phyloP scores from a whole-genome alignment of 2,797 vertebrate genomes.

The Chelon labrosus region DNA sequence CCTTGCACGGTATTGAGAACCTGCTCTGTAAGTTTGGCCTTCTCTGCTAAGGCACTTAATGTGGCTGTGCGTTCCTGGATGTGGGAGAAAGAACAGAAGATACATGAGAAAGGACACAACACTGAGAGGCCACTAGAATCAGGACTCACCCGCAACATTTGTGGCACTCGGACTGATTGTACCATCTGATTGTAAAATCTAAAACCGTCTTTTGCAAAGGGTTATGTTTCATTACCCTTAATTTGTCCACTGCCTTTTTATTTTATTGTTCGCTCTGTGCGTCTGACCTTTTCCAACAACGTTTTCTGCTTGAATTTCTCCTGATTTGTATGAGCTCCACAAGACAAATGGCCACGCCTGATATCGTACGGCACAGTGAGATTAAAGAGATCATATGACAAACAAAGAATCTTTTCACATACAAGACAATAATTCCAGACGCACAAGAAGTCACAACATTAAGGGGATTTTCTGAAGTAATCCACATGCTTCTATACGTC shows the following conservation, averaged over 20 bases:
- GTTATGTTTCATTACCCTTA: not conserved
- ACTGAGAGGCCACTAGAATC: not conserved
- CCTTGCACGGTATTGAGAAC: slow-evolving; percentile 88
- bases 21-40: slow-evolving; percentile 90
- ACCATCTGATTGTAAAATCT: no score
- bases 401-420: not conserved
- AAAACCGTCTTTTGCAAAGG: not conserved
- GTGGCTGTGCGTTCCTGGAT: slow-evolving; percentile 88
- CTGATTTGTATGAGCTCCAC: not conserved
- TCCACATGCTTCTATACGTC: not conserved
- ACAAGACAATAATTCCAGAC: not conserved
- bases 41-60: slow-evolving; percentile 87
- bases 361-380: not conserved
- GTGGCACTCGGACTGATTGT: not conserved
- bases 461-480: no score
- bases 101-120: not conserved
- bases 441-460: no score
- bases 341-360: not conserved
- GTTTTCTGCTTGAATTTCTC: slow-evolving; percentile 15
- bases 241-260: not conserved
- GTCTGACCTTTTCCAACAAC: not conserved
- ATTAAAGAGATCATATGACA: slow-evolving; percentile 4
- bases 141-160: not conserved
- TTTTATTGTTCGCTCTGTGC: not conserved
- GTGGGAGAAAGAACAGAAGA: not conserved